These are phyloP conservation scores for Gymnorhina tibicen DNA, from an alignment of 2,113 vertebrate genomes.

Conservation along the genomic window DNA sequence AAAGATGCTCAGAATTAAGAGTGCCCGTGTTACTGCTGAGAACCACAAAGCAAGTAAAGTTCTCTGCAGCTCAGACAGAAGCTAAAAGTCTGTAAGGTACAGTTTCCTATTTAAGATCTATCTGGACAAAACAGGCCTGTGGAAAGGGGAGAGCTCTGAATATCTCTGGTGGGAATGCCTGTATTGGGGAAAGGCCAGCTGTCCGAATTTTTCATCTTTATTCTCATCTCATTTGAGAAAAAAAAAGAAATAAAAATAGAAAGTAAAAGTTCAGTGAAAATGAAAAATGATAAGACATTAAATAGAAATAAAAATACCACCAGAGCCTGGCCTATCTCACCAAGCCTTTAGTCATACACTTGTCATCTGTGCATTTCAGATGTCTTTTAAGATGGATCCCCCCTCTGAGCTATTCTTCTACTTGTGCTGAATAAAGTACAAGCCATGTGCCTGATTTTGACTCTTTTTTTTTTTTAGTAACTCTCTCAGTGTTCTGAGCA, in stretches of 20 bases:
- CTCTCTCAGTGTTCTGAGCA: neutral
- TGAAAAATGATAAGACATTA: neutral
- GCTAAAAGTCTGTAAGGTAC: neutral
- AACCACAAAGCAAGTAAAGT: neutral
- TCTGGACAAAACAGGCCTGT: neutral
- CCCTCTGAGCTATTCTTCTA: neutral
- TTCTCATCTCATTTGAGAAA: neutral
- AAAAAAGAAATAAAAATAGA: neutral
- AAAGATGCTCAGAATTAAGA: neutral
- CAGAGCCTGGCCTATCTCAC: neutral
- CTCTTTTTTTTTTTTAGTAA: accelerated
- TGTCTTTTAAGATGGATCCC: neutral
- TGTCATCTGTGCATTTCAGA: neutral
- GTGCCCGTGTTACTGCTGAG: accelerated
- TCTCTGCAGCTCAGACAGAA: neutral
- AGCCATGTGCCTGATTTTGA: neutral
- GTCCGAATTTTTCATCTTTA: neutral
- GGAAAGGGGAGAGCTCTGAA: neutral
- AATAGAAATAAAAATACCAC: neutral
- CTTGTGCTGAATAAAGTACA: neutral
- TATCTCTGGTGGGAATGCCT: neutral
- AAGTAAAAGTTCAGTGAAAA: neutral
- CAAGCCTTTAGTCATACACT: neutral
- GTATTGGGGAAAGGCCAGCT: neutral
- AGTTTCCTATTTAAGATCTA: neutral